Percentiles rank a stretch among this genome's conserved stretches.
phyloP scores from a whole-genome alignment of 1,140 invertebrate species.

The roundworm (Caenorhabditis elegans) region WBcel235 BX284605.5:12553001-12553500 shows the following conservation, averaged over 20 bases:
- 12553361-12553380: conserved; percentile 33
- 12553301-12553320: conserved; percentile 14
- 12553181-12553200: conserved; percentile 2
- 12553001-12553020: conserved; percentile 22
- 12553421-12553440: conserved; percentile 16
- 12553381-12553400: conserved; percentile 17
- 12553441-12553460: conserved; percentile 12
- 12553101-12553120: not conserved
- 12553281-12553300: conserved; percentile 23
- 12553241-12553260: conserved; percentile 12
- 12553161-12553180: conserved; percentile 14
- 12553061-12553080: not conserved
- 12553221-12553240: conserved; percentile 16
- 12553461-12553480: not conserved
- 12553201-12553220: conserved; percentile 8
- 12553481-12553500: not conserved
- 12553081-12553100: conserved; percentile 12
- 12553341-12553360: not conserved
- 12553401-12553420: not conserved
- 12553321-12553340: not conserved
- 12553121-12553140: not conserved
- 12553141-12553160: conserved; percentile 3
- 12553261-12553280: conserved; percentile 18
- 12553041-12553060: not conserved
- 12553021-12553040: not conserved